phyloP scores from a whole-genome alignment of 2,113 vertebrate species.

The Potamarius usumacintae region DNA sequence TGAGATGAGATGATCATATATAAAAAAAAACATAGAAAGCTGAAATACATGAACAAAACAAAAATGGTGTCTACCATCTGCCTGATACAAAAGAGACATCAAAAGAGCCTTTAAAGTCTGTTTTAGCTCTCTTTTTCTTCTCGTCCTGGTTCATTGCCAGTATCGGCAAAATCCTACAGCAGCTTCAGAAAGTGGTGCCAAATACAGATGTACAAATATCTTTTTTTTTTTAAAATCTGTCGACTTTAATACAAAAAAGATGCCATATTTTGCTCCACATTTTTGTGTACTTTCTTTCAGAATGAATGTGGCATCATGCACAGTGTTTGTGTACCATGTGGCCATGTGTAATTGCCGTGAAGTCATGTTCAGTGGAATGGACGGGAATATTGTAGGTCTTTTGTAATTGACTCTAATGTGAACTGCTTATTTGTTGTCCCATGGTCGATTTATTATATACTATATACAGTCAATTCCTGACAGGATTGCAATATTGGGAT shows the following conservation, averaged over 20 bases:
- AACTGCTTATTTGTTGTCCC: conserved; percentile 23
- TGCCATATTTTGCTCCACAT: too few relatives aligned
- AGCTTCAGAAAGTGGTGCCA: neutral
- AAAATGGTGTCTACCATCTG: conserved; percentile 21
- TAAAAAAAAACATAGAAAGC: neutral
- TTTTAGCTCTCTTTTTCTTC: neutral
- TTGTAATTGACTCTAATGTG: conserved; percentile 32
- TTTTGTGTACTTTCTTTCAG: neutral
- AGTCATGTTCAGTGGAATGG: conserved; percentile 44
- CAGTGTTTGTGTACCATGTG: conserved; percentile 31
- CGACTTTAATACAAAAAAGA: neutral
- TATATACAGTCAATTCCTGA: neutral
- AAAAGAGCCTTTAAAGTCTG: neutral
- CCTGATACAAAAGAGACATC: neutral
- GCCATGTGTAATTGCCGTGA: conserved; percentile 47
- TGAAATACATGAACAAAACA: neutral
- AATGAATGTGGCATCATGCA: neutral
- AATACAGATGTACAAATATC: neutral
- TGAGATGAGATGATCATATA: too few relatives aligned
- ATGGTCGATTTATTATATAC: neutral
- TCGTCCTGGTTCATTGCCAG: neutral
- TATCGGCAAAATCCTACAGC: neutral
- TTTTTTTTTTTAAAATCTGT: neutral
- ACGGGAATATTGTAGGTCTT: conserved; percentile 21
- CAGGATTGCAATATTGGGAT: neutral